Conservation (phyloP, 2,113 vertebrate genomes). For the Thamnophis sirtalis region DNA sequence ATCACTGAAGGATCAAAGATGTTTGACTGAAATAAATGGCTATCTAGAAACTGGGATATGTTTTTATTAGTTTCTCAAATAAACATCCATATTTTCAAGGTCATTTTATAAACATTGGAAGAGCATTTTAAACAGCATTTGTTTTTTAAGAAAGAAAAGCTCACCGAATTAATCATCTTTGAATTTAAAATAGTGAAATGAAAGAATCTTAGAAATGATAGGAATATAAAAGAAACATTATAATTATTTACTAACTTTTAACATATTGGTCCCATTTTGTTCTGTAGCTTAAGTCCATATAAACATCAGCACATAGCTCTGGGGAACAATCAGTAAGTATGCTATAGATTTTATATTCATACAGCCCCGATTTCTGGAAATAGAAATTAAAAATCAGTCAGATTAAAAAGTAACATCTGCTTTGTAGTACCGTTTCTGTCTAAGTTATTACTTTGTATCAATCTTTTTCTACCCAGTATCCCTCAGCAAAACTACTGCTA, state of each 20-base stretch:
- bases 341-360: conserved; percentile 88
- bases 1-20: neutral
- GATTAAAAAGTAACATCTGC: neutral
- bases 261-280: conserved; percentile 86
- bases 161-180: neutral
- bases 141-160: neutral
- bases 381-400: neutral
- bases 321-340: conserved; percentile 70
- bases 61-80: neutral
- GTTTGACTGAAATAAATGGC: neutral
- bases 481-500: neutral
- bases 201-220: neutral
- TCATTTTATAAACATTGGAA: neutral
- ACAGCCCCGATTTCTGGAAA: conserved; percentile 79
- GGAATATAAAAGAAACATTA: neutral
- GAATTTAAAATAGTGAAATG: neutral
- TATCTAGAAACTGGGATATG: neutral
- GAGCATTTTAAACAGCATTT: neutral
- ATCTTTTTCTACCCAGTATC: neutral
- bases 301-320: conserved; percentile 79
- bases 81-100: neutral
- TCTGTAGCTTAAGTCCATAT: conserved; percentile 88
- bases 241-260: conserved; percentile 72
- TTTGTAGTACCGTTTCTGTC: neutral
- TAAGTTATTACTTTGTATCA: neutral